Percentiles rank a stretch among this genome's conserved stretches.
These are phyloP conservation scores for Kuschelorhynchus macadamiae DNA, from an alignment of 2,888 invertebrate genomes.

Conservation along the genomic window DNA sequence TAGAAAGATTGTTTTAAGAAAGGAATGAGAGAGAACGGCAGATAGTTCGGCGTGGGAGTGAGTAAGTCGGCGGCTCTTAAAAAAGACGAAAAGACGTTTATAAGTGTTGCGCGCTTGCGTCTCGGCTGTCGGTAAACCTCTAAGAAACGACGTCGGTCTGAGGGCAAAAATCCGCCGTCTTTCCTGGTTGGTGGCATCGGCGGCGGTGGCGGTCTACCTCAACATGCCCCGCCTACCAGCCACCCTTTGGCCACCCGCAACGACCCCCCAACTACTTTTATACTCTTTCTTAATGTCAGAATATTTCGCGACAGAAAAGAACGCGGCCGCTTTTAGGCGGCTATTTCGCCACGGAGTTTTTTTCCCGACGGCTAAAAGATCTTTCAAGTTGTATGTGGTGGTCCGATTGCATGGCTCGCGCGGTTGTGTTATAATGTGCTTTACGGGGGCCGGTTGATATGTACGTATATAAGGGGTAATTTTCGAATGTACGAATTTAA, in stretches of 20 bases:
- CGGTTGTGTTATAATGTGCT: slow-evolving; percentile 18
- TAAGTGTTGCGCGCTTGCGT: slow-evolving; percentile 66
- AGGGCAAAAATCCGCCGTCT: slow-evolving; percentile 71
- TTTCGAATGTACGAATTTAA: neutral
- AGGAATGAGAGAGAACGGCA: slow-evolving; percentile 51
- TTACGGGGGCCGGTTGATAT: slow-evolving; percentile 19
- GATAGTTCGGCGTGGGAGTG: slow-evolving; percentile 11
- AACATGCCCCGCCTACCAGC: slow-evolving; percentile 68
- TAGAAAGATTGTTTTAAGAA: slow-evolving; percentile 58
- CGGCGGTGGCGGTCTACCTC: slow-evolving; percentile 70
- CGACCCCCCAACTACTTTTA: slow-evolving; percentile 66
- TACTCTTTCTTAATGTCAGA: slow-evolving; percentile 69
- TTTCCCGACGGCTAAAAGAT: slow-evolving; percentile 29
- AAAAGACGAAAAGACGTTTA: slow-evolving; percentile 65
- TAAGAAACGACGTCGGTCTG: slow-evolving; percentile 71
- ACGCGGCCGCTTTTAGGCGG: slow-evolving; percentile 56
- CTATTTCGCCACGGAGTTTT: slow-evolving; percentile 19
- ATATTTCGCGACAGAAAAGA: slow-evolving; percentile 68
- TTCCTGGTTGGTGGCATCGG: slow-evolving; percentile 70
- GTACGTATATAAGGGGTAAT: slow-evolving; percentile 13
- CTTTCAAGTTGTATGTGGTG: neutral
- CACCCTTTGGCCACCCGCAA: slow-evolving; percentile 60
- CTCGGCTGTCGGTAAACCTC: slow-evolving; percentile 69
- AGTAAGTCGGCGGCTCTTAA: slow-evolving; percentile 56
- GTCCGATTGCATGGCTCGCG: too few relatives aligned